Base-by-base conservation (phyloP, 2,113 vertebrate species). In the Callocephalon fimbriatum region DNA sequence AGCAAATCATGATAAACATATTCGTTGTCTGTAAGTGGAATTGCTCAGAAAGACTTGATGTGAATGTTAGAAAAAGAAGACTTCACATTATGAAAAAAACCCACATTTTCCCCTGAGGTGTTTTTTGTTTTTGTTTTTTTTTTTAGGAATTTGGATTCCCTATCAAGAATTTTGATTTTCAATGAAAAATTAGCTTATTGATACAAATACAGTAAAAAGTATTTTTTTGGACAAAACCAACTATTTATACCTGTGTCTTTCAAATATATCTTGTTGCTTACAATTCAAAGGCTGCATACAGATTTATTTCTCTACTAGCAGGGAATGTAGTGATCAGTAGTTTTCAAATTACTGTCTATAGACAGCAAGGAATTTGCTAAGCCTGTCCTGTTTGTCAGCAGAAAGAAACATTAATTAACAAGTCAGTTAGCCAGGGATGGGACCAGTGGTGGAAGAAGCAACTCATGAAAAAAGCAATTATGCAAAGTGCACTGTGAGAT, bases 351-450 rank as follows among this genome's bases (percentile, higher is more conserved):
- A 71, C 45, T 81, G 37, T 50, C 73, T 63, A 17, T 29, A 78
- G 84, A 78, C 42, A 67, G 66, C n/a, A 91, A 74, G 44, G 51
- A 91, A 78, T 78, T 93, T 87, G 10, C 42, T 90, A 73, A 90
- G 38, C 47, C 77, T 91, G 32, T 87, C 77, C 73, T 50, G 40
- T 38, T 25, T 90, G 70, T 89, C 87, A 90, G 81, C 51, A 81
- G 77, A 86, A 71, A 79, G 76, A 79, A 62, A 20, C 0, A 15
- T 89, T 97, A 87, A 96, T 95, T 95, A 96, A 75, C 38, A 75
- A 87, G 73, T 37, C 78, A 94, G 37, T 37, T 81, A 94, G 37
- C 35, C 70, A 59, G 51, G 51, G 61, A 78, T 91, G 38, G 44
- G 35, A 88, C 18, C n/a, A 45, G 29, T 47, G 51, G 38, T 51